Evolutionary conservation across 2,888 invertebrate species (phyloP).

Genomic region (Mythimna loreyi): DNA sequence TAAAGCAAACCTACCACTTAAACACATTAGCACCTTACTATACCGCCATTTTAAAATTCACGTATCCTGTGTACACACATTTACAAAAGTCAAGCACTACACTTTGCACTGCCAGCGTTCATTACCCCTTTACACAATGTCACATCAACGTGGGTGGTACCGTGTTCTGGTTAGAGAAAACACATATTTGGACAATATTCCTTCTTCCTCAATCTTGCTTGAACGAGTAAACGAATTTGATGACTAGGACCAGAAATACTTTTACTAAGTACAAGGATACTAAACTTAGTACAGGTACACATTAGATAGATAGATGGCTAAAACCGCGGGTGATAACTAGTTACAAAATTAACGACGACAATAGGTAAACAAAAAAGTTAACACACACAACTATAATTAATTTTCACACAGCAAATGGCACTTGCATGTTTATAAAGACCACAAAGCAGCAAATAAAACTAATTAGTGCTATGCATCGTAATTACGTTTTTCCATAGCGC

Average conservation of each 20-base stretch:
- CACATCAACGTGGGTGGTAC: background rate
- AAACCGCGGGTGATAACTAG: background rate
- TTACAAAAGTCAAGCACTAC: background rate
- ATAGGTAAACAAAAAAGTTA: background rate
- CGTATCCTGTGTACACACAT: background rate
- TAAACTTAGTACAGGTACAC: no score
- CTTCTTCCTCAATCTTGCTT: background rate
- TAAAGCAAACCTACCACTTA: background rate
- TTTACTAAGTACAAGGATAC: no score
- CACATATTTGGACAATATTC: background rate
- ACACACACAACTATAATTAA: slow-evolving; percentile 12
- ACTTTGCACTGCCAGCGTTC: background rate
- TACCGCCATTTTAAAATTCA: slow-evolving; percentile 17
- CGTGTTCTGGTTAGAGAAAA: background rate
- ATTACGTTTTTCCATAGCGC: slow-evolving; percentile 38
- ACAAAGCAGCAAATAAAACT: slow-evolving; percentile 40
- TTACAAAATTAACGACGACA: background rate
- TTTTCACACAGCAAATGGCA: slow-evolving; percentile 27
- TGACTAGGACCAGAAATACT: background rate
- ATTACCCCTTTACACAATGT: background rate
- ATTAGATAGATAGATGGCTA: background rate
- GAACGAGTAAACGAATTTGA: background rate
- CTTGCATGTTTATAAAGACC: slow-evolving; percentile 20
- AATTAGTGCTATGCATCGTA: slow-evolving; percentile 47
- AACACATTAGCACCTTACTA: background rate